Base-by-base conservation (phyloP, 2,113 vertebrate genomes). In the Cnemophilus loriae region DNA sequence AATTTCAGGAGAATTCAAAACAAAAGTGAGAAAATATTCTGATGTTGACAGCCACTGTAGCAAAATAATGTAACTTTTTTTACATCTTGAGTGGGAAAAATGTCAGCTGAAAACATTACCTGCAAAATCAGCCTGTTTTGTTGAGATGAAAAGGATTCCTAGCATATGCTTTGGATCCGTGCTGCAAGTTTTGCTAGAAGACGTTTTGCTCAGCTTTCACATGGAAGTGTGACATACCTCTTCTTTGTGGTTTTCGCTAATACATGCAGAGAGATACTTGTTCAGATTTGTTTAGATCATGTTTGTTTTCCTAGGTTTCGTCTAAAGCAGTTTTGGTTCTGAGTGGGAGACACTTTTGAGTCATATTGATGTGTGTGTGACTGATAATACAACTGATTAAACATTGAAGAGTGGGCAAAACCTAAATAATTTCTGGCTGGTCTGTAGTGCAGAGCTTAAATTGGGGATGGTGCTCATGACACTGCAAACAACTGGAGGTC, bases 351-450 rank as follows among this genome's bases (percentile, higher is more conserved):
- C 7, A 5, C 37, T 71, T 82, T 55, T 50, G 94, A 92, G 93
- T 91, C 70, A 87, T 71, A 93, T 75, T 65, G 73, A 86, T 3
- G 42, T 85, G 67, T 94, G 70, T 78, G 70, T 73, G 86, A 46
- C 77, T 84, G 90, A 95, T 91, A 93, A 87, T 46, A 41, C 61
- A 95, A 18, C 50, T 95, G 95, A 95, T 96, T 81, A 98, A 95
- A 30, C 67, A 84, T 16, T 95, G 85, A 78, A 69, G 47, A 81
- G 35, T 88, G 70, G 56, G 77, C 47, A 92, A 97, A 97, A 94
- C n/a, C 10, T 64, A 93, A 75, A 93, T 82, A 59, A 97, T 64
- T 83, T 84, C 94, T 73, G 30, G 39, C 80, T 97, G 70, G 80
- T 70, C 61, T 92, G 42, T 89, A 60, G 68, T 70, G 18, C 33